Conservation (phyloP, 92 coral and sea anemone genomes). For the Palythoa heliodiscus region DNA sequence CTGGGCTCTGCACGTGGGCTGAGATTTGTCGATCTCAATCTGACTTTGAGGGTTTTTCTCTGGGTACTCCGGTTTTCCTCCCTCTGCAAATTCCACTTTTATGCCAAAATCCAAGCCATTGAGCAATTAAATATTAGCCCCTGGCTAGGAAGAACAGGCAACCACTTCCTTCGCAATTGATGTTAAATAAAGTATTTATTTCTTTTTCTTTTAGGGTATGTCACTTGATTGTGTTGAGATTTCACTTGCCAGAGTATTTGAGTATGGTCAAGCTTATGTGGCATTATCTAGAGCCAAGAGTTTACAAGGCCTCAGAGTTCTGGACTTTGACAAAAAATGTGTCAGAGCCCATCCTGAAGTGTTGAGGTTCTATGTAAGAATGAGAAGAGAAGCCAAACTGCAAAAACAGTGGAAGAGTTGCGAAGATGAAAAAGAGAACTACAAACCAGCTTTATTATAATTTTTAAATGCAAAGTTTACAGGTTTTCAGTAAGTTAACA, state of each 20-base stretch:
- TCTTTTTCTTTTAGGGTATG: constrained; percentile 77
- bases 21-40: no score
- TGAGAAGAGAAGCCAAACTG: constrained; percentile 68
- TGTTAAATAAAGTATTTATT: no score
- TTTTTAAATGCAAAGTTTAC: background rate
- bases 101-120: no score
- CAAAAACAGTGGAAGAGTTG: constrained; percentile 52
- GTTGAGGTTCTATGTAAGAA: constrained; percentile 78
- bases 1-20: no score
- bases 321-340: constrained; percentile 93
- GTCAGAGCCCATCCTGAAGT: constrained; percentile 95
- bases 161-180: no score
- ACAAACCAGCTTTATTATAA: background rate
- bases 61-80: no score
- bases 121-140: no score
- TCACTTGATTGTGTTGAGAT: constrained; percentile 96
- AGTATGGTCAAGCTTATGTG: constrained; percentile 96
- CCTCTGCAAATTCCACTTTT: no score
- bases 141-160: no score
- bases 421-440: constrained; percentile 22
- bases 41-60: no score
- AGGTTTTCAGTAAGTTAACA: no score
- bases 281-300: constrained; percentile 95
- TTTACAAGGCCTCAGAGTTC: constrained; percentile 86
- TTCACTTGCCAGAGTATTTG: constrained; percentile 92